Conservation (phyloP, 2,797 vertebrate genomes). For the Microchirus variegatus region DNA sequence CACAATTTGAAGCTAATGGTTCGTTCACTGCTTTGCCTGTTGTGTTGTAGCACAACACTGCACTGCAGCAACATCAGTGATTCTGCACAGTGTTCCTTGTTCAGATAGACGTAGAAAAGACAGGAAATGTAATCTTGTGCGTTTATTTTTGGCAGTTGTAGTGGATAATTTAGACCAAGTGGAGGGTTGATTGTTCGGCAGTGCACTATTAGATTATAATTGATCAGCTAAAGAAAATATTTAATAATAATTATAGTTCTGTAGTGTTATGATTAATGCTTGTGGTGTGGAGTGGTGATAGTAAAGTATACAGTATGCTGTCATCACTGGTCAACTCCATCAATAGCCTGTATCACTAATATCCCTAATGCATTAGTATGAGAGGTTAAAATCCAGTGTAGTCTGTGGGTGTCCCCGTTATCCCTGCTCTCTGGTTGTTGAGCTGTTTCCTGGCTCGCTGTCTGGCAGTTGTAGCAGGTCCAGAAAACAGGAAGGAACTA, state of each 20-base stretch:
- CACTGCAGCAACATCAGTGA: constrained; percentile 5
- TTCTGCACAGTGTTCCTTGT: not conserved
- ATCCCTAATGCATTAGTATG: not conserved
- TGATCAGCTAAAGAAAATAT: not conserved
- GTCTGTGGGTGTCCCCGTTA: constrained; percentile 56
- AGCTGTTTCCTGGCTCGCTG: constrained; percentile 70
- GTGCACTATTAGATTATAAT: not conserved
- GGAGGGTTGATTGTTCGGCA: not conserved
- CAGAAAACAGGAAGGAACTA: constrained; percentile 72
- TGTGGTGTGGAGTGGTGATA: too few species aligned
- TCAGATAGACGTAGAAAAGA: not conserved
- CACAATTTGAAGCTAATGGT: constrained; percentile 3
- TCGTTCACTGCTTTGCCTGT: not conserved
- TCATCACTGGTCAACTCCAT: not conserved
- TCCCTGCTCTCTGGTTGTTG: constrained; percentile 27
- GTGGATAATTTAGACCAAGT: not conserved
- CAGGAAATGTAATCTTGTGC: constrained; percentile 10
- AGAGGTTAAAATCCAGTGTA: not conserved
- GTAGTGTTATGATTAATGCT: too few species aligned
- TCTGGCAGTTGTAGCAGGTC: constrained; percentile 47
- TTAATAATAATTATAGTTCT: not conserved
- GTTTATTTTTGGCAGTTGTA: not conserved
- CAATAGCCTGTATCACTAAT: not conserved
- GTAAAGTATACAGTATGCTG: not conserved
- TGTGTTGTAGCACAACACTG: not conserved